Base-by-base conservation (phyloP, 2,113 vertebrate genomes). In the Siniperca knerii region DNA sequence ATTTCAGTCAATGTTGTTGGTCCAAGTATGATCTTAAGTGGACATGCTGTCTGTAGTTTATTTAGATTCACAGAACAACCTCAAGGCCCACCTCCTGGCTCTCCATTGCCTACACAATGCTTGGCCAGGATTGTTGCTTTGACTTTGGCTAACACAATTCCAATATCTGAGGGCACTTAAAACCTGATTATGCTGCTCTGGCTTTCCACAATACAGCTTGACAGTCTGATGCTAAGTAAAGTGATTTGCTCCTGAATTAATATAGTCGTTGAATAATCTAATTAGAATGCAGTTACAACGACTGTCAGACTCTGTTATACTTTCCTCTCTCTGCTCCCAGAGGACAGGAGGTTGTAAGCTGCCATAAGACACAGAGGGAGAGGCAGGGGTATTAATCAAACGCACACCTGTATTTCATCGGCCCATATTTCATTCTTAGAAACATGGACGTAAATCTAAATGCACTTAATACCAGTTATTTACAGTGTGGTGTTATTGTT, bases 171-270 rank as follows among this genome's bases (percentile, higher is more conserved):
- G 87, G 82, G 73, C 66, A 73, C 74, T 89, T 75, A 72, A 75
- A 89, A 73, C 81, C 82, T 80, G 87, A 90, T 92, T 91, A 87
- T 76, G 74, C 85, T 60, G 58, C 68, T 82, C 79, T 7, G 64
- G 80, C 85, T 84, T 84, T 85, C 83, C 74, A 73, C 85, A 80
- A 84, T 75, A 78, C 79, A 46, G 77, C 69, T 75, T 42, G 78
- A 83, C 84, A 76, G 78, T 80, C 87, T 78, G 62, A 89, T 79
- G 82, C 89, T 69, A 78, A 83, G 81, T 82, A 83, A 91, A 91
- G 81, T 78, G 83, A 89, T 91, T 90, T 90, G 87, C 81, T 75
- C 80, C 90, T 90, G 73, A 91, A 93, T 90, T 90, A 91, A 94
- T 91, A 87, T 8, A 84, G 84, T 83, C 35, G 40, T 84, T 84